phyloP scores from a whole-genome alignment of 2,113 vertebrate genomes.

The Pagrus major region DNA sequence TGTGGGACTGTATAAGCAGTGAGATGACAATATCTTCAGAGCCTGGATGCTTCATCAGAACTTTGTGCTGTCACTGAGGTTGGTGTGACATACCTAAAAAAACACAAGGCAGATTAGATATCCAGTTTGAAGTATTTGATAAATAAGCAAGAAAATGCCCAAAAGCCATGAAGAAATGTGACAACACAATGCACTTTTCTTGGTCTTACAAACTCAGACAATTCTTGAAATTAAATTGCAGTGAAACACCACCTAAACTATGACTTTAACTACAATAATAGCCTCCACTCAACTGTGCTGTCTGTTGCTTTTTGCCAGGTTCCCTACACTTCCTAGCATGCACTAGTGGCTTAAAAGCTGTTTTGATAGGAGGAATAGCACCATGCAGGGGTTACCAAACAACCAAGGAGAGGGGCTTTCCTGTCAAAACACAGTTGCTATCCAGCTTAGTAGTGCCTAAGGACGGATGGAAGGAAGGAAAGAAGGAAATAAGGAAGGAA shows the following conservation, averaged over 20 bases:
- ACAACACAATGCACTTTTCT: too few species aligned
- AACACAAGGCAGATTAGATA: not conserved
- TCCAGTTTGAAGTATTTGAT: not conserved
- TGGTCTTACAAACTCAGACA: not conserved
- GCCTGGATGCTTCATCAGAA: not conserved
- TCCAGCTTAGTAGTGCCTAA: not conserved
- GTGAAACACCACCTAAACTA: not conserved
- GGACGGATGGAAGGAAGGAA: constrained; percentile 7
- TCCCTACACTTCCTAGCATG: constrained; percentile 13
- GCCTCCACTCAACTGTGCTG: not conserved
- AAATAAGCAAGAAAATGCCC: not conserved
- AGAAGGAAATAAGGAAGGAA: too few species aligned
- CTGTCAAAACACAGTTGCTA: constrained; percentile 12
- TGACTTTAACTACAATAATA: not conserved
- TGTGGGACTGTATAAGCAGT: not conserved
- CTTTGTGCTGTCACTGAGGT: constrained; percentile 36
- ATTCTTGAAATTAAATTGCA: not conserved
- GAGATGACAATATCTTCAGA: not conserved
- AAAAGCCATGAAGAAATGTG: not conserved
- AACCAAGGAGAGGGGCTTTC: constrained; percentile 25
- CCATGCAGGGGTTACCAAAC: constrained; percentile 8
- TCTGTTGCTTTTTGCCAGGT: constrained; percentile 1
- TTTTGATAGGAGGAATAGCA: constrained; percentile 15
- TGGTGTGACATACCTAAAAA: constrained; percentile 61
- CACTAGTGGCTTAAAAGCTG: not conserved